phyloP scores from a whole-genome alignment of 2,113 vertebrate genomes.

The Pogona vitticeps region DNA sequence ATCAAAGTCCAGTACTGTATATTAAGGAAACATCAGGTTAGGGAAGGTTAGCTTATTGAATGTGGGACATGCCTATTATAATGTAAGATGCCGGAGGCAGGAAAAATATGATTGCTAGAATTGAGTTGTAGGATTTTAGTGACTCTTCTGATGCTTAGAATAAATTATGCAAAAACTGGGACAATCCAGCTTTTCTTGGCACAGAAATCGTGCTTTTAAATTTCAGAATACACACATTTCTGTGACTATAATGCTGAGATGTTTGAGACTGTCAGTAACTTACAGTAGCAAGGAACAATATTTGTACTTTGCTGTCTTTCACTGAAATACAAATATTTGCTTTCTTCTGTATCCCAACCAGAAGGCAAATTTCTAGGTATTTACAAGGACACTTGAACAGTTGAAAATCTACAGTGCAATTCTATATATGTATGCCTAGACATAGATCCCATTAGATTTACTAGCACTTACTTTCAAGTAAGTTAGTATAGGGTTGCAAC shows the following conservation, averaged over 20 bases:
- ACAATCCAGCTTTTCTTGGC: neutral
- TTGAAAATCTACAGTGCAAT: neutral
- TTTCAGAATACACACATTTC: conserved; percentile 42
- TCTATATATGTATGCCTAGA: neutral
- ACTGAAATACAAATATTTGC: conserved; percentile 58
- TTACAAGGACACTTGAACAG: neutral
- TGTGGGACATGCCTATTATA: neutral
- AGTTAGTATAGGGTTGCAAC: neutral
- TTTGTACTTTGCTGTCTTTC: conserved; percentile 65
- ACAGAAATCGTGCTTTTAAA: neutral
- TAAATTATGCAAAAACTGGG: neutral
- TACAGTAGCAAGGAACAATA: conserved; percentile 52
- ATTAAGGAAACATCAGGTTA: no score
- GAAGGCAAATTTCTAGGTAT: conserved; percentile 23
- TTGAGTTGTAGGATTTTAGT: neutral
- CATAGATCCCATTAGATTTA: neutral
- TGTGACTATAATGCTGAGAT: conserved; percentile 47
- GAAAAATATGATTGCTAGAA: neutral
- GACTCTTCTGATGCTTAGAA: neutral
- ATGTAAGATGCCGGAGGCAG: neutral
- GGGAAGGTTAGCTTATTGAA: neutral
- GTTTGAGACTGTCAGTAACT: conserved; percentile 47
- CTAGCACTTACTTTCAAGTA: neutral
- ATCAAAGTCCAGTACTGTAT: neutral
- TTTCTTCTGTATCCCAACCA: conserved; percentile 52